Conservation (phyloP, 2,113 vertebrate species). For the Tyto alba region DNA sequence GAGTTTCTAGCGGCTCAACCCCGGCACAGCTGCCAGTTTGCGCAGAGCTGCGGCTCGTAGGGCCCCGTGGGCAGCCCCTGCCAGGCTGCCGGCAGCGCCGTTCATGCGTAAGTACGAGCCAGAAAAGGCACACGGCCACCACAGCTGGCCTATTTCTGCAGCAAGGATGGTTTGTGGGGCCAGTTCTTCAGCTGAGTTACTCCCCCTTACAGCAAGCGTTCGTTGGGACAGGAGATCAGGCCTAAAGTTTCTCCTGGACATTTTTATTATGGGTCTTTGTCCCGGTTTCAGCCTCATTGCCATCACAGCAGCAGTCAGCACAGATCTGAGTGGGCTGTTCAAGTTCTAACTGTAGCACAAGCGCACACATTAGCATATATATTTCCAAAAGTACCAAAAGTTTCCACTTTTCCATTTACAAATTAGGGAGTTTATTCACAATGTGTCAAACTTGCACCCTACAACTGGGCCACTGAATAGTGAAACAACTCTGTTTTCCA, state of each 20-base stretch:
- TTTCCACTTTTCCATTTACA: neutral
- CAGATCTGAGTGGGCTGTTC: neutral
- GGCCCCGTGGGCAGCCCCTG: rapidly evolving
- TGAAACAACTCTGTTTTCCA: neutral
- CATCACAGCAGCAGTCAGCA: neutral
- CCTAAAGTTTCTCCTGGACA: neutral
- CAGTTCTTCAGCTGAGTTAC: neutral
- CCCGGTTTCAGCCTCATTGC: neutral
- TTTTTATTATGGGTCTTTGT: neutral
- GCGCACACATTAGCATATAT: neutral
- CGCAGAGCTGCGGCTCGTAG: neutral
- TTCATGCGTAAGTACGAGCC: rapidly evolving
- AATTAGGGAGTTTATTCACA: neutral
- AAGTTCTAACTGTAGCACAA: too few species aligned
- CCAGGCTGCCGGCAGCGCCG: rapidly evolving
- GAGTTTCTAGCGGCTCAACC: neutral
- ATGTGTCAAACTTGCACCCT: neutral
- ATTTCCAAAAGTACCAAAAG: neutral
- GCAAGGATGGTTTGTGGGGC: neutral
- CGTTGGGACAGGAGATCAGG: neutral
- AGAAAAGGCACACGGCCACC: neutral
- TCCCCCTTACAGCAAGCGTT: neutral
- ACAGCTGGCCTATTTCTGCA: neutral
- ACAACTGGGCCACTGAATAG: neutral
- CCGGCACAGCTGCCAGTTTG: neutral